These are phyloP conservation scores for Urechis unicinctus DNA, from an alignment of 2,888 invertebrate species.

Conservation along the genomic window DNA sequence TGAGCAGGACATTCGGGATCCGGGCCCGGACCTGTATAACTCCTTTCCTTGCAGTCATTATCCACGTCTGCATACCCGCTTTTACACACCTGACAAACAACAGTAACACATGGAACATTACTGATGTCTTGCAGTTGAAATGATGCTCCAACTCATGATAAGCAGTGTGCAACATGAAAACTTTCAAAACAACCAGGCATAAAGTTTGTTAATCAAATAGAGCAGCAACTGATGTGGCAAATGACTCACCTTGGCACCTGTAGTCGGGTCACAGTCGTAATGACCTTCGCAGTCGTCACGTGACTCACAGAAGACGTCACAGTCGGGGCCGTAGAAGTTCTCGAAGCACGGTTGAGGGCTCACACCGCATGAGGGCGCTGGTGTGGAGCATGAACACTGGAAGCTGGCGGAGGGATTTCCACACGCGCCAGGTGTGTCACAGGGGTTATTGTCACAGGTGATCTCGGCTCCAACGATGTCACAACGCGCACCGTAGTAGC, in stretches of 20 bases:
- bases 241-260: constrained; percentile 2
- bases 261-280: background rate
- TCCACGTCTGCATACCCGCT: too few relatives aligned
- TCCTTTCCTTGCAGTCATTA: too few relatives aligned
- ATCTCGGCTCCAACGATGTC: background rate
- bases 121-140: too few relatives aligned
- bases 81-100: too few relatives aligned
- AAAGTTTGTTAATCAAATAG: too few relatives aligned
- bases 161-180: too few relatives aligned
- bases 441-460: background rate
- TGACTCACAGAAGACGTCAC: background rate
- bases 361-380: background rate
- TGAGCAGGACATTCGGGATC: background rate
- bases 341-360: background rate
- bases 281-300: constrained; percentile 1
- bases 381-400: background rate
- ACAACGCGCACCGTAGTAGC: background rate
- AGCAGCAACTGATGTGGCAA: too few relatives aligned
- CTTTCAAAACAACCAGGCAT: too few relatives aligned
- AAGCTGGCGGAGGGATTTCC: background rate
- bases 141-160: too few relatives aligned
- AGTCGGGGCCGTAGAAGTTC: background rate
- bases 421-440: background rate
- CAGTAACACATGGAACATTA: too few relatives aligned
- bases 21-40: too few relatives aligned